These are phyloP conservation scores for Torymus aiolomorphi DNA, from an alignment of 2,888 invertebrate genomes.

Conservation along the genomic window DNA sequence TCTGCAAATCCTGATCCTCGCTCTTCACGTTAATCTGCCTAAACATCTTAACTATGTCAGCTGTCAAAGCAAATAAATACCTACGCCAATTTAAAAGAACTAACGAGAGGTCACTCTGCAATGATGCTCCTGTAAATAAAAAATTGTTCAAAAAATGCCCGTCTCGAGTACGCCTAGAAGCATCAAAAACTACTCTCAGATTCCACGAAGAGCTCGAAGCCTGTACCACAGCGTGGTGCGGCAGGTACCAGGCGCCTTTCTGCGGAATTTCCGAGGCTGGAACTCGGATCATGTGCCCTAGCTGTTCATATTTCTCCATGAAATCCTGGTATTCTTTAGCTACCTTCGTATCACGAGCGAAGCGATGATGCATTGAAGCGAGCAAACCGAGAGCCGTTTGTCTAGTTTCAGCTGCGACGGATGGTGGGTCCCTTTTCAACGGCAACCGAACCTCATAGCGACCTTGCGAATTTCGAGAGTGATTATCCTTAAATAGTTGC, in stretches of 20 bases:
- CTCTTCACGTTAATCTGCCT: too few relatives aligned
- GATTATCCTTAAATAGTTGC: not conserved
- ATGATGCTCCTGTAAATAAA: too few relatives aligned
- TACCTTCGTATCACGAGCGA: conserved; percentile 1
- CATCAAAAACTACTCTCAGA: conserved; percentile 51
- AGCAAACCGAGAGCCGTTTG: conserved; percentile 14
- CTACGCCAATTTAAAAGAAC: too few relatives aligned
- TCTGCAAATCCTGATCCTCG: too few relatives aligned
- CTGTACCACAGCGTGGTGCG: conserved; percentile 46
- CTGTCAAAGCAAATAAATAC: too few relatives aligned
- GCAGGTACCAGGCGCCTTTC: conserved; percentile 35
- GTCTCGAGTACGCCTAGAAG: too few relatives aligned
- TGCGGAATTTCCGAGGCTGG: not conserved
- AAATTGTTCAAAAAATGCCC: too few relatives aligned
- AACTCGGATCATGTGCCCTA: conserved; percentile 49
- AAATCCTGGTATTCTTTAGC: conserved; percentile 28
- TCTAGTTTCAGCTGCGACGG: conserved; percentile 1
- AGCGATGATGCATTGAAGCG: not conserved
- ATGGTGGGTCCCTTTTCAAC: not conserved
- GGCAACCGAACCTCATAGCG: conserved; percentile 20
- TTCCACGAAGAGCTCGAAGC: too few relatives aligned
- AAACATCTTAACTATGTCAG: too few relatives aligned
- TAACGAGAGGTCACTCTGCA: too few relatives aligned
- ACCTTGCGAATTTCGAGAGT: not conserved
- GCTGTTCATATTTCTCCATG: conserved; percentile 33